Evolutionary conservation across 2,888 invertebrate genomes (phyloP).

Genomic region (Drosophila infuscata): DNA sequence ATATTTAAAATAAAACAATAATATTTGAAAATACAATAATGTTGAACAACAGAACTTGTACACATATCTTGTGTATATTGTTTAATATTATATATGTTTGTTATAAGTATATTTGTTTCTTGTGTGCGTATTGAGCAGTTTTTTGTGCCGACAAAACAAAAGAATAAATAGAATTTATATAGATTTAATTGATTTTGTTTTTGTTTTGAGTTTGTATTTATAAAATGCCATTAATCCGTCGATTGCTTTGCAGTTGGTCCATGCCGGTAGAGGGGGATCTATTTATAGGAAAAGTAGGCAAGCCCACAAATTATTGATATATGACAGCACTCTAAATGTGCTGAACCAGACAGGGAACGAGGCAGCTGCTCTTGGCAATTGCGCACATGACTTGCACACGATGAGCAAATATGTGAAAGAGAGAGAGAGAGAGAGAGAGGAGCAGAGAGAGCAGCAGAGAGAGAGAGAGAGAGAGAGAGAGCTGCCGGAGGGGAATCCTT

Average conservation of each 20-base stretch:
- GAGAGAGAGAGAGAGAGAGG: background rate
- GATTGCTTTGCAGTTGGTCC: slow-evolving; percentile 43
- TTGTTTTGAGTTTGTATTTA: slow-evolving; percentile 64
- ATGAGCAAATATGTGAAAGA: background rate
- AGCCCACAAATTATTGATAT: slow-evolving; percentile 54
- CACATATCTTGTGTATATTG: background rate
- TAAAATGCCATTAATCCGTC: slow-evolving; percentile 63
- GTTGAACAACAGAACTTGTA: slow-evolving; percentile 16
- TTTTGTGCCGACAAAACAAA: slow-evolving; percentile 27
- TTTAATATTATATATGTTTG: background rate
- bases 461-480: background rate
- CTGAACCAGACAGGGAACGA: slow-evolving; percentile 10
- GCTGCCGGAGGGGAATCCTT: slow-evolving; percentile 1
- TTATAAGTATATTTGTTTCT: background rate
- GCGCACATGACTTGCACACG: slow-evolving; percentile 65
- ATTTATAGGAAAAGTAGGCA: slow-evolving; percentile 69
- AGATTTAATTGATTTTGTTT: slow-evolving; percentile 44
- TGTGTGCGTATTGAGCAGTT: slow-evolving; percentile 19
- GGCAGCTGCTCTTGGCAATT: slow-evolving; percentile 48
- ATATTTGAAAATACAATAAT: slow-evolving; percentile 41
- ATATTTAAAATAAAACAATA: slow-evolving; percentile 41
- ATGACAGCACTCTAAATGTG: slow-evolving; percentile 53
- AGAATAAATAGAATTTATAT: slow-evolving; percentile 11
- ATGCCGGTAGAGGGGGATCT: slow-evolving; percentile 13
- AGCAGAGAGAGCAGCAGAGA: background rate